These are phyloP conservation scores for Battus philenor DNA, from an alignment of 1,140 invertebrate genomes.

Conservation along the genomic window DNA sequence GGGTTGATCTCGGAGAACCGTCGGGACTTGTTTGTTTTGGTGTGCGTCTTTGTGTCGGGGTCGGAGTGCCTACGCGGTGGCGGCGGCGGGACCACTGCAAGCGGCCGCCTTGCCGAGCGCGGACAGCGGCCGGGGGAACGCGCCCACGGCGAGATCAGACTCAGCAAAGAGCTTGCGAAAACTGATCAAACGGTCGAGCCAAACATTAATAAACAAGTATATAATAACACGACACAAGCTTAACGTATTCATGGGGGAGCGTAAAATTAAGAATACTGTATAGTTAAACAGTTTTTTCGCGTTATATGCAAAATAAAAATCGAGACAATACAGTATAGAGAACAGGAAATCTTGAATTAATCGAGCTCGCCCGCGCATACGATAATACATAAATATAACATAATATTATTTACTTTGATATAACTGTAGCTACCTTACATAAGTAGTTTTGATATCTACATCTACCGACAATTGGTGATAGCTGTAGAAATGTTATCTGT, in stretches of 20 bases:
- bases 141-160: conserved; percentile 74
- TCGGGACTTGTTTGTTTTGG: conserved; percentile 24
- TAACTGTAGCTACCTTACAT: no score
- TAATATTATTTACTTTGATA: no score
- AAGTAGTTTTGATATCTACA: no score
- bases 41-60: conserved; percentile 26
- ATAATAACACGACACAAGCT: not conserved
- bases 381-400: no score
- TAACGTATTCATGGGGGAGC: not conserved
- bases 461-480: no score
- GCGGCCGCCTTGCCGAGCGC: conserved; percentile 60
- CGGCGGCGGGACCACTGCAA: conserved; percentile 50
- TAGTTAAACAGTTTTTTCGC: no score
- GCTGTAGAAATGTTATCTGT: no score
- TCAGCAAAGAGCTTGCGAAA: conserved; percentile 77
- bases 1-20: conserved; percentile 42
- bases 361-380: no score
- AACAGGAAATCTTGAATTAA: no score
- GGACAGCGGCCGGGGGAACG: conserved; percentile 66
- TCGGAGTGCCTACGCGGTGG: conserved; percentile 64
- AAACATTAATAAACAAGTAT: not conserved
- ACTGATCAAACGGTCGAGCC: conserved; percentile 42
- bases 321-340: no score
- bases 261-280: not conserved
- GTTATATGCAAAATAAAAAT: no score